Evolutionary conservation across 2,888 invertebrate species (phyloP), one percentile per base, ranked within the genome.

Genomic region (Cistogaster globosa): DNA sequence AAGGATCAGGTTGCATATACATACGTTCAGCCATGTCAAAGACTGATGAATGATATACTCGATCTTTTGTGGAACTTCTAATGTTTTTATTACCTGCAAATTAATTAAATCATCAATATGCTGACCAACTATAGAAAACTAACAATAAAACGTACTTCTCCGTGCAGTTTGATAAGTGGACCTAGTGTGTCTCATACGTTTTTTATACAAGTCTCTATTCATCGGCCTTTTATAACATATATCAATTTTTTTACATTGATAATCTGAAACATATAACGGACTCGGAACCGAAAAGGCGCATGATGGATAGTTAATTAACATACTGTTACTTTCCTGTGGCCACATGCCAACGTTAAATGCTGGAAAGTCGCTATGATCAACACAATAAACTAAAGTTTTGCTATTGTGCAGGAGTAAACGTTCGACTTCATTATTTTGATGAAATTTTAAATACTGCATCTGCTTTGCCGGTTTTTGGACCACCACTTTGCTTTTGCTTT

Each of bases 1-100:
- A 91, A 0, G 88, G 72, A 85, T 91, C 90, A 0, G 90, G 89
- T 78, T 90, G 74, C 18, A 63, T n/a, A 68, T 89, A 86, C 8
- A 87, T 32, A 1, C 88, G 76, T 57, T 88, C 88, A 0, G 89
- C 89, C 55, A 88, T 85, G 1, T 87, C 87, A 32, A 87, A 80
- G 0, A 90, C n/a, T 3, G 81, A 62, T 0, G 53, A 38, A n/a
- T 85, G 86, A 74, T 88, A 89, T 11, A 87, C 86, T 1, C 77
- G 81, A 7, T 87, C 68, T 36, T 88, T 89, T 26, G 86, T 78
- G 11, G 68, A 32, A 36, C 75, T 86, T 38, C 88, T 88, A 0
- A 87, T 42, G 55, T 51, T 83, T 87, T 87, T 62, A 72, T 82
- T 60, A 53, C 26, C 72, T 76, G 18, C 9, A 83, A 65, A 20